Evolutionary conservation across 64 coral and sea anemone species (phyloP).

Genomic region (Stylophora pistillata): DNA sequence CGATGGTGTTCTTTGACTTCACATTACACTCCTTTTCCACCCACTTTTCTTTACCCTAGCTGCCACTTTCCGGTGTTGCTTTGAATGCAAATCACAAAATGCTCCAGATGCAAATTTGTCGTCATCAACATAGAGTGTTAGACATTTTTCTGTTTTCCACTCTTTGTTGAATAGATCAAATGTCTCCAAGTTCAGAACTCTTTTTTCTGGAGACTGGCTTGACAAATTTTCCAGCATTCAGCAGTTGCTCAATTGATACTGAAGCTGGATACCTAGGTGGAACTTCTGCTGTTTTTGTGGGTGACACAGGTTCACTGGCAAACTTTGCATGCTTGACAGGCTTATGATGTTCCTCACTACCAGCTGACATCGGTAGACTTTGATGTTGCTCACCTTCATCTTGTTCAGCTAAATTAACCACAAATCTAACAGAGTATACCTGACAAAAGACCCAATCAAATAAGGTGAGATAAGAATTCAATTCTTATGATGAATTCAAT

Average conservation of each 20-base stretch:
- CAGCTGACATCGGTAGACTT: conserved; percentile 36
- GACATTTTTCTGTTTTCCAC: neutral
- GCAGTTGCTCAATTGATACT: conserved; percentile 44
- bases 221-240: conserved; percentile 67
- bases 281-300: conserved; percentile 30
- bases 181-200: conserved; percentile 31
- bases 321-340: conserved; percentile 44
- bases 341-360: conserved; percentile 28
- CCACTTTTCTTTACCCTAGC: conserved; percentile 28
- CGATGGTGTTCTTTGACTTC: conserved; percentile 31
- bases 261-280: conserved; percentile 62
- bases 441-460: conserved; percentile 31
- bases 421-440: conserved; percentile 40
- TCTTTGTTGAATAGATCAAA: conserved; percentile 43
- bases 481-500: too few species aligned
- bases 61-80: conserved; percentile 2
- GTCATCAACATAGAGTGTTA: conserved; percentile 16
- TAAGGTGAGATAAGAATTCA: conserved; percentile 22
- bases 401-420: conserved; percentile 37
- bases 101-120: conserved; percentile 48
- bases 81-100: conserved; percentile 42
- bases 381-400: conserved; percentile 28
- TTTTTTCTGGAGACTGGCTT: conserved; percentile 56
- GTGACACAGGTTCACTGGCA: conserved; percentile 39
- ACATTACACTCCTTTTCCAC: conserved; percentile 48